These are phyloP conservation scores for Corythornis cristatus DNA, from an alignment of 2,113 vertebrate genomes.

Conservation along the genomic window DNA sequence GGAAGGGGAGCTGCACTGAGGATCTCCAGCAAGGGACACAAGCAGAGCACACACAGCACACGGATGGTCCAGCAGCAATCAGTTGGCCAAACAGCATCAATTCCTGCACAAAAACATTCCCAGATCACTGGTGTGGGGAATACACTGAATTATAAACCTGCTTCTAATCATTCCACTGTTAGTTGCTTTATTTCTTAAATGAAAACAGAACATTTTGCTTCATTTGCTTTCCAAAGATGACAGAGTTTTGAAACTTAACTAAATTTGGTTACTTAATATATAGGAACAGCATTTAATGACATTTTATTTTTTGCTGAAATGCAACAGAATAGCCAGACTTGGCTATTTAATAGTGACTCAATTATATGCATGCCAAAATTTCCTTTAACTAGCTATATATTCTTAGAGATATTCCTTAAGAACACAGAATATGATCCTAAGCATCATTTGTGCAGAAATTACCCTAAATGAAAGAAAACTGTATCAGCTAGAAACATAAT, in stretches of 20 bases:
- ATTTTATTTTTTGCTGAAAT: background rate
- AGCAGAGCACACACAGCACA: background rate
- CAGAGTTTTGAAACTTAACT: background rate
- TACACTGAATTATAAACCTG: rapidly evolving
- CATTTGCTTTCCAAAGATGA: background rate
- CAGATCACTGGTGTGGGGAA: background rate
- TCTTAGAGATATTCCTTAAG: background rate
- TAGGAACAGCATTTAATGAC: background rate
- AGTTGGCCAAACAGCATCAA: background rate
- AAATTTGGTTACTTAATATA: background rate
- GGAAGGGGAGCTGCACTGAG: background rate
- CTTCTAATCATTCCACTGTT: background rate
- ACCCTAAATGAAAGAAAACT: background rate
- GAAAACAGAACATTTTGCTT: background rate
- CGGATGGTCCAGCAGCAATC: background rate
- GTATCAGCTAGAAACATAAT: background rate
- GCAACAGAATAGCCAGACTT: background rate
- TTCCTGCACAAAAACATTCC: background rate
- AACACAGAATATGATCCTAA: background rate
- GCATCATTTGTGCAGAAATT: background rate
- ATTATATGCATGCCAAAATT: background rate
- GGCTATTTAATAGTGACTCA: background rate
- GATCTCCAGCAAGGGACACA: background rate
- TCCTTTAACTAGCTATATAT: background rate
- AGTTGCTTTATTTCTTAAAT: background rate